Evolutionary conservation across 2,888 invertebrate genomes (phyloP).

Genomic region (Neuroscelio doddi): DNA sequence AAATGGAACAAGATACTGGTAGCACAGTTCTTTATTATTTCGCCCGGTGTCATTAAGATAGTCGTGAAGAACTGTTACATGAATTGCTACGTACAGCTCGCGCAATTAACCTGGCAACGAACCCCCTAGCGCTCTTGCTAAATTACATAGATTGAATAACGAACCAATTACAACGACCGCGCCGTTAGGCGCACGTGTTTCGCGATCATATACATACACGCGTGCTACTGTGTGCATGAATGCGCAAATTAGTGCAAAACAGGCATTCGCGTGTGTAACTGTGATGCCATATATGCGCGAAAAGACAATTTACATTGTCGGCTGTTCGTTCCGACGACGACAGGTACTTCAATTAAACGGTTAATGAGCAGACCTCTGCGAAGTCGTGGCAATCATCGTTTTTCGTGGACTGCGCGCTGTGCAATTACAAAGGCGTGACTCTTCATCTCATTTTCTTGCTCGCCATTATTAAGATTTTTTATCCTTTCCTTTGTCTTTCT

Average conservation of each 20-base stretch:
- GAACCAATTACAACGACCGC: slow-evolving; percentile 59
- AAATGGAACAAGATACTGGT: too few species aligned
- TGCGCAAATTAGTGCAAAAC: slow-evolving; percentile 29
- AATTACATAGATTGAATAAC: slow-evolving; percentile 61
- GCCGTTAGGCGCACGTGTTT: slow-evolving; percentile 50
- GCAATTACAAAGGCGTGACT: slow-evolving; percentile 5
- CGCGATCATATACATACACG: slow-evolving; percentile 22
- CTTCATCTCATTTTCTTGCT: neutral
- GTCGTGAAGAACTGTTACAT: slow-evolving; percentile 30
- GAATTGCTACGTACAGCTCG: slow-evolving; percentile 36
- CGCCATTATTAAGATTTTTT: slow-evolving; percentile 11
- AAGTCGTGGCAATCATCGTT: slow-evolving; percentile 25
- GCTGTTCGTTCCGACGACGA: slow-evolving; percentile 26
- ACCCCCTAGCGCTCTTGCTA: slow-evolving; percentile 39
- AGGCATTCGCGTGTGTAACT: slow-evolving; percentile 20
- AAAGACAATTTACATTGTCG: slow-evolving; percentile 53
- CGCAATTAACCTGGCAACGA: slow-evolving; percentile 38
- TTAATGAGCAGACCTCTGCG: slow-evolving; percentile 50
- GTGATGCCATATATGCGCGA: slow-evolving; percentile 32
- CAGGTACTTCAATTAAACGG: slow-evolving; percentile 51
- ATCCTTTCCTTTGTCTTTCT: neutral
- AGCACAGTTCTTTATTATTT: slow-evolving; percentile 23
- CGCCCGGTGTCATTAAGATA: slow-evolving; percentile 27
- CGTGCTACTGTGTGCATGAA: too few species aligned
- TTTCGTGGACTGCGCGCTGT: neutral